phyloP scores from a whole-genome alignment of 2,113 vertebrate species.

The Regulus satrapa region DNA sequence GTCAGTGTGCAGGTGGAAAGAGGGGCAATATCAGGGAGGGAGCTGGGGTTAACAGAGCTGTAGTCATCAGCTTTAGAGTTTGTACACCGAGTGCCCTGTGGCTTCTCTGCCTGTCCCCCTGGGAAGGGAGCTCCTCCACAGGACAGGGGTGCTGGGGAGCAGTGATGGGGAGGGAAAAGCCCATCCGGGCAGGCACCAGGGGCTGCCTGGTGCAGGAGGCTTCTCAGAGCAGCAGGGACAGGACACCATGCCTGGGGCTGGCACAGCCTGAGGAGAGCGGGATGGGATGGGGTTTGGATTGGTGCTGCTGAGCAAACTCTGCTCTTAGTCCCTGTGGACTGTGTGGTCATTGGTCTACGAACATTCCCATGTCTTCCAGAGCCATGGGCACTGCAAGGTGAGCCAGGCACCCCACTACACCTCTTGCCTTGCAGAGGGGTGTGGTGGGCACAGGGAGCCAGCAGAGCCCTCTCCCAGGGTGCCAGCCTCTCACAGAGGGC shows the following conservation, averaged over 20 bases:
- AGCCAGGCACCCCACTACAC: background rate
- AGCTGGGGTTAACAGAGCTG: background rate
- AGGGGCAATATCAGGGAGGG: background rate
- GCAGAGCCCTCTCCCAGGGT: background rate
- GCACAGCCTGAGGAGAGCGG: background rate
- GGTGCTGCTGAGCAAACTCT: background rate
- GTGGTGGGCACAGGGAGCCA: background rate
- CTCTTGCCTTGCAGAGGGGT: background rate
- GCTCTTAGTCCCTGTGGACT: background rate
- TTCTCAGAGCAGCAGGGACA: background rate
- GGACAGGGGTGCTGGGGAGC: background rate
- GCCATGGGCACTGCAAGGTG: fast-evolving
- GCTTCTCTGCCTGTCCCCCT: background rate
- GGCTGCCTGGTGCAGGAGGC: background rate
- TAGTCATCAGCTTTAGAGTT: background rate
- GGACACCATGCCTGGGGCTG: background rate
- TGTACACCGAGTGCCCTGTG: background rate
- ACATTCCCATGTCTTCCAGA: background rate
- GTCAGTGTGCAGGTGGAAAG: background rate
- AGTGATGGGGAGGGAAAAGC: background rate
- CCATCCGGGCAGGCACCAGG: background rate
- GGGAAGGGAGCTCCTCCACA: background rate
- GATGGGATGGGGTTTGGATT: background rate
- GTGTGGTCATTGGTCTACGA: fast-evolving
- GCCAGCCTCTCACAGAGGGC: background rate